A percentile compares a stretch with the other conserved stretches of the same genome.
phyloP scores from a whole-genome alignment of 2,113 vertebrate species.

The Megaceryle maxima region DNA sequence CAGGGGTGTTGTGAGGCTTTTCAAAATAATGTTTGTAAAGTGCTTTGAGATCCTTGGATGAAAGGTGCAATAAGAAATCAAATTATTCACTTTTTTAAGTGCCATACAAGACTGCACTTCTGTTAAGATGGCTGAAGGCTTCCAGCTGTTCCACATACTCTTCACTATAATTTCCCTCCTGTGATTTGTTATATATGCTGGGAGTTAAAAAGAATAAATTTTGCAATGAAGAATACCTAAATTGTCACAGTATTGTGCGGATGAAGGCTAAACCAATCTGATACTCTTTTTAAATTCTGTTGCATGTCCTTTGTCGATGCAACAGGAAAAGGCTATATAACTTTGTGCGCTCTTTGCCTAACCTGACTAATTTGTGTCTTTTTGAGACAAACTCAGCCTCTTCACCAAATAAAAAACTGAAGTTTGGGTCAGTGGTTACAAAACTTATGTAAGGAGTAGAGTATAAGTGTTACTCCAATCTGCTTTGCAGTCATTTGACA shows the following conservation, averaged over 20 bases:
- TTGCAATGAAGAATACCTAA: neutral
- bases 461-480: neutral
- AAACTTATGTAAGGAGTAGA: neutral
- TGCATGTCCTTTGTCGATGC: neutral
- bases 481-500: neutral
- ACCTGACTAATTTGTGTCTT: neutral
- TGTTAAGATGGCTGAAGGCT: neutral
- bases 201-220: neutral
- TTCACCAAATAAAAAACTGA: neutral
- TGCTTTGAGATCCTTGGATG: slow-evolving; percentile 71
- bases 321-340: neutral
- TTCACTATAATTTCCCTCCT: neutral
- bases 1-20: slow-evolving; percentile 68
- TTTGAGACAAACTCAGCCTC: neutral
- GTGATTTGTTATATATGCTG: neutral
- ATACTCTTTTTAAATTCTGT: neutral
- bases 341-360: neutral
- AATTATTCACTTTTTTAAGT: neutral
- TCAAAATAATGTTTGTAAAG: slow-evolving; percentile 56
- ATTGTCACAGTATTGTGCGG: neutral
- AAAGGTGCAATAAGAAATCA: slow-evolving; percentile 31
- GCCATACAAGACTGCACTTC: neutral
- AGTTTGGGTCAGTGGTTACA: neutral
- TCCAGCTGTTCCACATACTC: neutral
- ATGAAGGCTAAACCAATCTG: neutral